These are phyloP conservation scores for Drosophila nasuta DNA, from an alignment of 1,140 invertebrate species.

Conservation along the genomic window DNA sequence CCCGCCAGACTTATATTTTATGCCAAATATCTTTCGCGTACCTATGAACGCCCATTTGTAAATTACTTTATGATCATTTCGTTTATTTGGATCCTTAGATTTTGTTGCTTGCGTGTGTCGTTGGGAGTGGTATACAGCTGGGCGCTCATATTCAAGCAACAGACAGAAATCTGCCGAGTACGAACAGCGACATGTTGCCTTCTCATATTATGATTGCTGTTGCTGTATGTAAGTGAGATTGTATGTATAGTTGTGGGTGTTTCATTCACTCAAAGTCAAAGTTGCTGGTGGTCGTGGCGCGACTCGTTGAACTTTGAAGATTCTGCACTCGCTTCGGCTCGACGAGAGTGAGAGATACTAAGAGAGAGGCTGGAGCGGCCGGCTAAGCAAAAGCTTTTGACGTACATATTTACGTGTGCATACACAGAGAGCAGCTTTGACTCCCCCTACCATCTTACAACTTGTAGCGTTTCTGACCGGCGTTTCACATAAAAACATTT, in stretches of 20 bases:
- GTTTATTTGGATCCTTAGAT: slow-evolving; percentile 14
- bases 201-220: not conserved
- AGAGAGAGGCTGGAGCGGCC: not conserved
- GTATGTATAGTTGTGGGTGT: slow-evolving; percentile 30
- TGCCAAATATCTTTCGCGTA: slow-evolving; percentile 25
- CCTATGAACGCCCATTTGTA: slow-evolving; percentile 72
- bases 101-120: slow-evolving; percentile 41
- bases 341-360: slow-evolving; percentile 20
- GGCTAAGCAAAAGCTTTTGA: slow-evolving; percentile 53
- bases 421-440: slow-evolving; percentile 16
- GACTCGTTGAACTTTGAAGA: slow-evolving; percentile 72
- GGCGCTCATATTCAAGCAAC: slow-evolving; percentile 68
- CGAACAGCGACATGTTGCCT: slow-evolving; percentile 46
- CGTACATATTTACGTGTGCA: slow-evolving; percentile 22
- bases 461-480: slow-evolving; percentile 48
- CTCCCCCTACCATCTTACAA: slow-evolving; percentile 30
- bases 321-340: slow-evolving; percentile 3
- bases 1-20: slow-evolving; percentile 13
- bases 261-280: slow-evolving; percentile 38
- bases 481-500: slow-evolving; percentile 45
- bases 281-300: slow-evolving; percentile 38
- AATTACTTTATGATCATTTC: slow-evolving; percentile 66
- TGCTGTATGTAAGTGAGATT: not conserved
- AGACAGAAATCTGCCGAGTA: not conserved
- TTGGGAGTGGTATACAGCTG: slow-evolving; percentile 63